These are phyloP conservation scores for Scleropages formosus DNA, from an alignment of 2,797 vertebrate species.

Conservation along the genomic window DNA sequence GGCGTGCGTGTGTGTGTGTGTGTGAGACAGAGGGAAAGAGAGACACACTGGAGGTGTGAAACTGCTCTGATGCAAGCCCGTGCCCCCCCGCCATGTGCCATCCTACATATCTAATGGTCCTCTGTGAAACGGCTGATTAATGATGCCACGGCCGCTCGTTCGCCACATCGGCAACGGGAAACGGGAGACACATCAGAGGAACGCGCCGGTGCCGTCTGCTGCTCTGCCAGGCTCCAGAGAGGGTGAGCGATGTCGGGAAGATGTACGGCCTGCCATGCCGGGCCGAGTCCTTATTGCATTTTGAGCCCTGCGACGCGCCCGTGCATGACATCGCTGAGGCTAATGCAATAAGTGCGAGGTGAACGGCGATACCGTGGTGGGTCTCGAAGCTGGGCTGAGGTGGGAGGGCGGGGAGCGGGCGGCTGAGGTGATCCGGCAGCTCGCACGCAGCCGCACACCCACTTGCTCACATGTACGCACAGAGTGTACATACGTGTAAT, in stretches of 20 bases:
- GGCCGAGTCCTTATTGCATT: not conserved
- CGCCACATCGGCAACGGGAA: not conserved
- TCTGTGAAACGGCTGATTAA: not conserved
- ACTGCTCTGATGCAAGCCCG: not conserved
- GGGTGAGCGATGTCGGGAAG: conserved; percentile 18
- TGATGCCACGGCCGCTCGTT: not conserved
- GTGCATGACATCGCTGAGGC: not conserved
- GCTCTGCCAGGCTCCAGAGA: not conserved
- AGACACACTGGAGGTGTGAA: not conserved
- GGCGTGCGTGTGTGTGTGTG: conserved; percentile 34
- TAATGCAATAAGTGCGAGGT: conserved; percentile 14
- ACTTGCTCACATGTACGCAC: too few relatives aligned
- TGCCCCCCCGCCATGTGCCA: not conserved
- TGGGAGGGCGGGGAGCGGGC: not conserved
- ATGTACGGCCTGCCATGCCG: conserved; percentile 2
- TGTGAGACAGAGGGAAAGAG: conserved; percentile 26
- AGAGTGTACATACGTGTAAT: not conserved
- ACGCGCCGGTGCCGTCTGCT: not conserved
- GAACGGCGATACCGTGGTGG: not conserved
- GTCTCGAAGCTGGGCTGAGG: not conserved
- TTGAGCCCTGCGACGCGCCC: not conserved
- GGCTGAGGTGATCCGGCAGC: not conserved
- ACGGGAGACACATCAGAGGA: not conserved
- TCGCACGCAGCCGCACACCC: not conserved
- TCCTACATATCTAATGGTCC: too few relatives aligned